Percentiles rank a stretch among this genome's conserved stretches.
These are phyloP conservation scores for Anser brachyrhynchus DNA, from an alignment of 2,113 vertebrate genomes.

Conservation along the genomic window DNA sequence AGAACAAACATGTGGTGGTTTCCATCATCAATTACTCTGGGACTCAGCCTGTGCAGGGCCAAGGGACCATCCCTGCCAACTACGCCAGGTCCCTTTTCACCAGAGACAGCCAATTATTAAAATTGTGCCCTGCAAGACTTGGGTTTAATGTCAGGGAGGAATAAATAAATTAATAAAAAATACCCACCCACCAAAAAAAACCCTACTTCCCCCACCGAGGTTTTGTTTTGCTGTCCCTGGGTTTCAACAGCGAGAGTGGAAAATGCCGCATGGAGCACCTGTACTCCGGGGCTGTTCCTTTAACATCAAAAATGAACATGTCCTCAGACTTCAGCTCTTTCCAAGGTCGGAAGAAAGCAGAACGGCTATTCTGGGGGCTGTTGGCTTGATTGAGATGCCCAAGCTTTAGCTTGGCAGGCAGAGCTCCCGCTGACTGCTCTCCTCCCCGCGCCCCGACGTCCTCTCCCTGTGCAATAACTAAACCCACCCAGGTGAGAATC, in stretches of 20 bases:
- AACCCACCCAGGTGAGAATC: not conserved
- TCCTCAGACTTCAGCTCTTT: not conserved
- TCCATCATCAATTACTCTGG: not conserved
- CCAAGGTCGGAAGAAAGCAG: not conserved
- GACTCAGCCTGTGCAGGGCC: not conserved
- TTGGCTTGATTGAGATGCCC: not conserved
- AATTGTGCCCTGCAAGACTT: not conserved
- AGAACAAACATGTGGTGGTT: not conserved
- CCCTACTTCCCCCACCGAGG: not conserved
- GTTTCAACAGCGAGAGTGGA: not conserved
- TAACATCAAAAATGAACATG: not conserved
- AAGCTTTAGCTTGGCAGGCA: not conserved
- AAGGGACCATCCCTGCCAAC: not conserved
- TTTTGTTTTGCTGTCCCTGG: not conserved
- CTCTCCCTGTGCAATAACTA: not conserved
- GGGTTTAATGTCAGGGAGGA: not conserved
- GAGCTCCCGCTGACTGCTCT: not conserved
- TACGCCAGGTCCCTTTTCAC: not conserved
- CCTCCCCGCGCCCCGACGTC: not conserved
- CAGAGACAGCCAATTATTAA: conserved; percentile 27
- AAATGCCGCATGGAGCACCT: not conserved
- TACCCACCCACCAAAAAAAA: not conserved
- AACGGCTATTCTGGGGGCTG: not conserved
- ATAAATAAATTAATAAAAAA: not conserved
- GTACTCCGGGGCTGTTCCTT: not conserved